A percentile compares a stretch with the other conserved stretches of the same genome.
These are phyloP conservation scores for Aphodius sticticus DNA, from an alignment of 2,888 invertebrate genomes.

Conservation along the genomic window DNA sequence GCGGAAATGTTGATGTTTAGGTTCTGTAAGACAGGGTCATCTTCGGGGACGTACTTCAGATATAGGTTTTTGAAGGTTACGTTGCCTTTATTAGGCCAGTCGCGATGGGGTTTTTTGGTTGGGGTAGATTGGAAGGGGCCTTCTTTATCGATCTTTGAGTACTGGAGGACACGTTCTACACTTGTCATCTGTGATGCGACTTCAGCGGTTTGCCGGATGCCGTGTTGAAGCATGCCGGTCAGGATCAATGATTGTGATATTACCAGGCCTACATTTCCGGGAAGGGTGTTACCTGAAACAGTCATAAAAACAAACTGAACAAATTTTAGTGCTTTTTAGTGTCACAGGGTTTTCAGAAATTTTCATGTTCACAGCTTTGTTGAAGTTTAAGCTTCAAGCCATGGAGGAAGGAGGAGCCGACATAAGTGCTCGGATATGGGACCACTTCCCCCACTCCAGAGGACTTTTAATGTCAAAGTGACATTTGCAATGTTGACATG, in stretches of 20 bases:
- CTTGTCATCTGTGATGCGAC: constrained; percentile 80
- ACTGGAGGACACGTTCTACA: constrained; percentile 84
- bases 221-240: constrained; percentile 84
- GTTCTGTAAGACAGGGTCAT: constrained; percentile 74
- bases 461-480: too few species aligned
- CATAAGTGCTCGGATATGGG: too few species aligned
- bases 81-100: constrained; percentile 71
- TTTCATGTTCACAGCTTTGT: too few species aligned
- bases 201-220: constrained; percentile 81
- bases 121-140: constrained; percentile 68
- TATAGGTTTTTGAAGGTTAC: constrained; percentile 69
- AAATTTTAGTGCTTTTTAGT: background rate
- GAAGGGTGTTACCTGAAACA: constrained; percentile 63
- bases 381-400: too few species aligned
- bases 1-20: constrained; percentile 70
- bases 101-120: constrained; percentile 62
- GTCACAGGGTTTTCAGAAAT: too few species aligned
- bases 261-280: constrained; percentile 76
- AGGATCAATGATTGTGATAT: constrained; percentile 76
- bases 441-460: too few species aligned
- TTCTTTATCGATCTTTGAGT: constrained; percentile 77
- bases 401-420: too few species aligned
- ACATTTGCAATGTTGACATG: too few species aligned
- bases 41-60: constrained; percentile 64
- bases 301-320: background rate